A percentile compares a stretch with the other conserved stretches of the same genome.
phyloP scores from a whole-genome alignment of 1,140 invertebrate species.

The Habropoda laboriosa region DNA sequence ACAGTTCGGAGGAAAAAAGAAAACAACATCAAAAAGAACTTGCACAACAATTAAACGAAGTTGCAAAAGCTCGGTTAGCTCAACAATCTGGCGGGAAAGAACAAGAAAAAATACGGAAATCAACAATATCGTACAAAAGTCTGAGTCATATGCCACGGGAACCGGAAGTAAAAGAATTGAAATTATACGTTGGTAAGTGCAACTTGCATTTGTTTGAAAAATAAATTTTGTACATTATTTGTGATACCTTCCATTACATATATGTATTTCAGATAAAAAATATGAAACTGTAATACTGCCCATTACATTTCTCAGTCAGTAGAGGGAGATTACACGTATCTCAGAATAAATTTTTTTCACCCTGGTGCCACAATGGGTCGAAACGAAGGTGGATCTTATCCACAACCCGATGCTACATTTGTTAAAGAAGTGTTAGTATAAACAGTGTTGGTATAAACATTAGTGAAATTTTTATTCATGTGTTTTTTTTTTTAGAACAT shows the following conservation, averaged over 20 bases:
- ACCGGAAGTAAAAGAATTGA: constrained; percentile 95
- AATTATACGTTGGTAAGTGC: constrained; percentile 95
- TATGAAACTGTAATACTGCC: constrained; percentile 99
- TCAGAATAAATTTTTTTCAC: constrained; percentile 99
- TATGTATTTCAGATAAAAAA: constrained; percentile 90
- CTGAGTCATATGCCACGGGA: constrained; percentile 96
- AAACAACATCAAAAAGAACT: constrained; percentile 98
- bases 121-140: constrained; percentile 97
- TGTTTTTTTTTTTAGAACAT: constrained; percentile 89
- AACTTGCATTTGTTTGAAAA: constrained; percentile 5
- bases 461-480: background rate
- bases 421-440: constrained; percentile 97
- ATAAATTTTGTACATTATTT: background rate
- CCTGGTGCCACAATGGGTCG: constrained; percentile 97
- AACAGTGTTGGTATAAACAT: background rate
- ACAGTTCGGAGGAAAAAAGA: constrained; percentile 97
- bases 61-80: constrained; percentile 94
- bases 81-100: constrained; percentile 93
- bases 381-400: constrained; percentile 93
- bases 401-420: constrained; percentile 97
- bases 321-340: constrained; percentile 99
- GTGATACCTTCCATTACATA: background rate
- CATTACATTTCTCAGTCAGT: constrained; percentile 98
- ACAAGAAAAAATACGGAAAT: constrained; percentile 95
- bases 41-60: constrained; percentile 94